Conservation (phyloP, 2,888 invertebrate species). For the Prosapia bicincta region DNA sequence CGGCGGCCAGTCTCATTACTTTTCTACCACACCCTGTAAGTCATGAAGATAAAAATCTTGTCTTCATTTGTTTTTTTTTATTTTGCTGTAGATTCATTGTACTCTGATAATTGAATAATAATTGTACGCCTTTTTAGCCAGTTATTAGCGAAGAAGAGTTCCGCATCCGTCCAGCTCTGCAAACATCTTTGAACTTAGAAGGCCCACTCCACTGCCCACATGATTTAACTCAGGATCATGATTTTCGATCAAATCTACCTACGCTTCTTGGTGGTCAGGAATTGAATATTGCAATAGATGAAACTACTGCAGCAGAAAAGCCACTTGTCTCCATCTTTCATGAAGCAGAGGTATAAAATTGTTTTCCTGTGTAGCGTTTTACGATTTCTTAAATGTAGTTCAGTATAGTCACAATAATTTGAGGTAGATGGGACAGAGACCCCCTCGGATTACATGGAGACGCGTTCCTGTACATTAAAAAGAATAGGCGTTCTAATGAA, state of each 20-base stretch:
- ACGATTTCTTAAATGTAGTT: too few relatives aligned
- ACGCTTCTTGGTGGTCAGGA: slow-evolving; percentile 46
- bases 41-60: too few relatives aligned
- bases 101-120: too few relatives aligned
- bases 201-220: slow-evolving; percentile 59
- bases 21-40: too few relatives aligned
- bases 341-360: neutral
- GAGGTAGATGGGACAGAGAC: too few relatives aligned
- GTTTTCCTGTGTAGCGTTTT: too few relatives aligned
- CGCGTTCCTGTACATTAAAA: too few relatives aligned
- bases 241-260: slow-evolving; percentile 56
- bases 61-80: too few relatives aligned
- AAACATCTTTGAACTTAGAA: slow-evolving; percentile 45
- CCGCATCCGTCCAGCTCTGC: slow-evolving; percentile 19
- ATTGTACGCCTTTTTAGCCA: slow-evolving; percentile 45
- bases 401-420: neutral
- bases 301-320: neutral
- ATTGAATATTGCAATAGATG: neutral
- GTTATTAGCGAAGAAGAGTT: slow-evolving; percentile 48
- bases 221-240: slow-evolving; percentile 54
- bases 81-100: too few relatives aligned
- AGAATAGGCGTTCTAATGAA: too few relatives aligned
- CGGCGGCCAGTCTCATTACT: too few relatives aligned
- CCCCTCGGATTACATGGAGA: too few relatives aligned
- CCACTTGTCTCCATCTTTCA: neutral